Base-by-base conservation (phyloP, 2,113 vertebrate species). In the Larimichthys crocea region DNA sequence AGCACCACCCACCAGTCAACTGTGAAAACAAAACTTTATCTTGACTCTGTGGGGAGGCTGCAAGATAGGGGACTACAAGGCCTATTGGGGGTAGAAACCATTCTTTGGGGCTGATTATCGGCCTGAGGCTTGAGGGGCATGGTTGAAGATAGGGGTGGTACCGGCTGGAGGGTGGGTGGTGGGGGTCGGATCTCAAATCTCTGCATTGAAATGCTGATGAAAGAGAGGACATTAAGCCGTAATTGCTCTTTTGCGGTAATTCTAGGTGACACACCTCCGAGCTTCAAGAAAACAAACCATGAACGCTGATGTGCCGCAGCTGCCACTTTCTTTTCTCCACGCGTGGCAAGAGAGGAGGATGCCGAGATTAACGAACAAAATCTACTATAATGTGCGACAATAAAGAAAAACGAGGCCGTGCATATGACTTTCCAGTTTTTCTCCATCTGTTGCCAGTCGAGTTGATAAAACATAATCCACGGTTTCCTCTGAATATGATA, bases 381-480 rank as follows among this genome's bases (percentile, higher is more conserved):
- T 87, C 66, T 24, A 65, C 86, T 20, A 16, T 82, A 86, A 87
- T 74, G 83, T 85, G 62, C 42, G 87, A 89, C 86, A 85, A 88
- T 88, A 86, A 90, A 83, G 88, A 83, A 75, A 84, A 92, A 89
- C 17, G 55, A 92, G 79, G 42, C 89, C 8, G 59, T 22, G 65
- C 83, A 80, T 84, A 88, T 85, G 84, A 88, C 87, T 91, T 89
- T 84, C 73, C 83, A 84, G 79, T 89, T 87, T 88, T 74, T 70
- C 86, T 84, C 86, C 80, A 82, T 91, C 87, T 90, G 87, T 84
- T 91, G 88, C 92, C 91, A 92, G 91, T 84, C 22, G 83, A 88
- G 91, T 90, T 89, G 91, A 92, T 90, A 91, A 91, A 89, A 90
- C 89, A 91, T 92, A 92, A 93, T 91, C 92, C 88, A 71, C 74